These are phyloP conservation scores for Cephus pulcher DNA, from an alignment of 2,888 invertebrate species.

Conservation along the genomic window DNA sequence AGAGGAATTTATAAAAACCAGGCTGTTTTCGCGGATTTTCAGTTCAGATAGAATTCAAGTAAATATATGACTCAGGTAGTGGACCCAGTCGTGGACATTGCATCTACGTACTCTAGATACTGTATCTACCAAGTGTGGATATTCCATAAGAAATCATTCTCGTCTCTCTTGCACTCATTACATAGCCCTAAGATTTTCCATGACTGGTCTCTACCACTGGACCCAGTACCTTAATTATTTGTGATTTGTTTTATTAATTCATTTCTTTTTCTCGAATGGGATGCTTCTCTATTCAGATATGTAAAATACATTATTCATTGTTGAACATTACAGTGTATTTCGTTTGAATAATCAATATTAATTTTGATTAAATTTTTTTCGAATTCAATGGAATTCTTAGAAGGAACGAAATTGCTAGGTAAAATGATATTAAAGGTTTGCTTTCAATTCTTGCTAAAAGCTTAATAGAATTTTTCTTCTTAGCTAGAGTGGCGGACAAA, in stretches of 20 bases:
- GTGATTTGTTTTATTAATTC: background rate
- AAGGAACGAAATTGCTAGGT: background rate
- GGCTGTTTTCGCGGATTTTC: background rate
- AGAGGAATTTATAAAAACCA: background rate
- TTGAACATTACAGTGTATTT: background rate
- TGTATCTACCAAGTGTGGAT: too few species aligned
- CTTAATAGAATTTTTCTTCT: background rate
- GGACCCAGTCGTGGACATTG: background rate
- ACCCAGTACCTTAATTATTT: background rate
- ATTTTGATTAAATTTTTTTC: background rate
- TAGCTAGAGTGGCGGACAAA: background rate
- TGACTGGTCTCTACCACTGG: background rate
- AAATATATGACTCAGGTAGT: background rate
- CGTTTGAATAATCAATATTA: background rate
- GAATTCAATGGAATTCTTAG: background rate
- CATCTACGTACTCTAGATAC: too few species aligned
- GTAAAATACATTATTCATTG: background rate
- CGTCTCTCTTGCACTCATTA: background rate
- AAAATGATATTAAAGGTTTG: background rate
- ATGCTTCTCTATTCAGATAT: background rate
- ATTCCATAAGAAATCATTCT: background rate
- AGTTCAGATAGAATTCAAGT: background rate
- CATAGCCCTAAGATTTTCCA: background rate
- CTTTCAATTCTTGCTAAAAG: background rate
- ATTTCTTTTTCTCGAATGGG: background rate